phyloP scores from a whole-genome alignment of 2,888 invertebrate genomes.

The Altica lythri region DNA sequence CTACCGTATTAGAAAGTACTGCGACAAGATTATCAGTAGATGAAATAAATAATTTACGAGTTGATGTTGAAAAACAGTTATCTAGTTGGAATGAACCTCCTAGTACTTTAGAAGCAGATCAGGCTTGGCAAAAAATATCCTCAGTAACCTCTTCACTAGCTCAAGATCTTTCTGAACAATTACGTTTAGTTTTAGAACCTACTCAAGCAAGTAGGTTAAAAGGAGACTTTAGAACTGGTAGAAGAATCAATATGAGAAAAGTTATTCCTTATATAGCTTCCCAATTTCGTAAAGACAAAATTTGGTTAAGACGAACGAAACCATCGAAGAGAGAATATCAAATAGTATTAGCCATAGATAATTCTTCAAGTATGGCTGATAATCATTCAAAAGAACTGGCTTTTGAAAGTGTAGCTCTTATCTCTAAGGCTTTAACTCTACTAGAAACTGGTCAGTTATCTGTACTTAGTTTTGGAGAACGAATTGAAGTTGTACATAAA shows the following conservation, averaged over 20 bases:
- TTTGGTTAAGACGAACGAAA: conserved; percentile 95
- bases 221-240: conserved; percentile 96
- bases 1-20: conserved; percentile 39
- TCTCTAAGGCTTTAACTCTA: conserved; percentile 85
- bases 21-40: conserved; percentile 46
- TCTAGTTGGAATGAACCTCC: conserved; percentile 60
- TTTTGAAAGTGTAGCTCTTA: conserved; percentile 91
- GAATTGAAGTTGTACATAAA: conserved; percentile 82
- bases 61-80: conserved; percentile 60
- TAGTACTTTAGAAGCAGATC: conserved; percentile 57
- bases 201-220: conserved; percentile 88
- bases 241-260: conserved; percentile 96
- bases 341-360: conserved; percentile 94
- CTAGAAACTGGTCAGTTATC: conserved; percentile 93
- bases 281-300: conserved; percentile 98
- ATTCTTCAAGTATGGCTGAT: conserved; percentile 90
- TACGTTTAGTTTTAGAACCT: conserved; percentile 93
- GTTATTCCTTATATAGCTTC: conserved; percentile 99
- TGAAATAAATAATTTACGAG: conserved; percentile 57
- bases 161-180: conserved; percentile 88
- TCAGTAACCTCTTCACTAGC: conserved; percentile 68
- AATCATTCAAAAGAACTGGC: conserved; percentile 89
- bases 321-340: conserved; percentile 96
- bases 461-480: conserved; percentile 90
- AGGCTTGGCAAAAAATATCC: conserved; percentile 68